Conservation (phyloP, 1,140 invertebrate species). For the Zaprionus inermis region DNA sequence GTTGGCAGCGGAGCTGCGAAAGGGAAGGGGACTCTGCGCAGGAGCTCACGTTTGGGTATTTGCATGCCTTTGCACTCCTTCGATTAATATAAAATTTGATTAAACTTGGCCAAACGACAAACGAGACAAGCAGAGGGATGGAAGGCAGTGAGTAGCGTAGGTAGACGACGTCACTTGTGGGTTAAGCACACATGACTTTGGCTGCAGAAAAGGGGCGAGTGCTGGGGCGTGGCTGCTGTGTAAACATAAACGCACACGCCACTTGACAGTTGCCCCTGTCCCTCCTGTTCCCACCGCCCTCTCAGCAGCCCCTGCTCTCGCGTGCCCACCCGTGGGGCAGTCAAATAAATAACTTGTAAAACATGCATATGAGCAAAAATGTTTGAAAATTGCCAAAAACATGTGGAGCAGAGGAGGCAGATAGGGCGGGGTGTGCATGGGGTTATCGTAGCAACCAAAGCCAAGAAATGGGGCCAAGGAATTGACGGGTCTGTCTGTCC, state of each 20-base stretch:
- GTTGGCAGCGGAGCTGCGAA: slow-evolving; percentile 12
- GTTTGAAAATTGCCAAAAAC: slow-evolving; percentile 78
- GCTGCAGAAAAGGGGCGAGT: slow-evolving; percentile 36
- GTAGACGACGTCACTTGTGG: slow-evolving; percentile 56
- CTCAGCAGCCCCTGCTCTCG: slow-evolving; percentile 5
- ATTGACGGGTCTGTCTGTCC: slow-evolving; percentile 38
- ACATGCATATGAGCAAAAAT: slow-evolving; percentile 83
- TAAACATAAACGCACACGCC: slow-evolving; percentile 56
- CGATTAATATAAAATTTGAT: slow-evolving; percentile 83
- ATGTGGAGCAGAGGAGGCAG: slow-evolving; percentile 1
- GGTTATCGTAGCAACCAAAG: slow-evolving; percentile 60
- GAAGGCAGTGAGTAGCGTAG: neutral
- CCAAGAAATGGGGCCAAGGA: slow-evolving; percentile 46
- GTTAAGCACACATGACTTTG: slow-evolving; percentile 79
- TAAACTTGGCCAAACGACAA: slow-evolving; percentile 72
- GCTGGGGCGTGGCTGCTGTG: slow-evolving; percentile 52
- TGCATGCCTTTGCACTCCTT: slow-evolving; percentile 80
- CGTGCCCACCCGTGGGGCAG: slow-evolving; percentile 47
- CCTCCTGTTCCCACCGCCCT: slow-evolving; percentile 22
- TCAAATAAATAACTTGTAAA: slow-evolving; percentile 83
- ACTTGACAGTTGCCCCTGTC: slow-evolving; percentile 38
- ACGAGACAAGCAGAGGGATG: slow-evolving; percentile 2
- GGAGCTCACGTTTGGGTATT: slow-evolving; percentile 63
- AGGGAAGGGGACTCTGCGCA: neutral
- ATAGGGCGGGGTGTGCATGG: neutral